phyloP scores from a whole-genome alignment of 23 tunicate species.

The Botrylloides violaceus region DNA sequence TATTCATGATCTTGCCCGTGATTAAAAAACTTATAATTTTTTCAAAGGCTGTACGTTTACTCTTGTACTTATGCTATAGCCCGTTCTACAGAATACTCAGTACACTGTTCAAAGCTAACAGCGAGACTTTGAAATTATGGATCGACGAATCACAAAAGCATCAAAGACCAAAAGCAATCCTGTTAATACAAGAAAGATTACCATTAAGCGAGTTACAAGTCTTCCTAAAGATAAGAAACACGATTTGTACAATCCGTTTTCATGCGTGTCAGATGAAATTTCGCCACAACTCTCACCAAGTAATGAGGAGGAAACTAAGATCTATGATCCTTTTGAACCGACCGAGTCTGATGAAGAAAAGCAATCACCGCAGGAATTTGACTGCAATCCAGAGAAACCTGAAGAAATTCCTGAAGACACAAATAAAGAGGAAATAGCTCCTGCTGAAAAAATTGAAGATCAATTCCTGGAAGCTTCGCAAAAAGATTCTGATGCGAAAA shows the following conservation, averaged over 20 bases:
- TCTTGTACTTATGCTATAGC: too few species aligned
- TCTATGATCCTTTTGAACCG: conserved; percentile 89
- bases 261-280: conserved; percentile 33
- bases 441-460: too few species aligned
- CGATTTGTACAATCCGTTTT: conserved; percentile 42
- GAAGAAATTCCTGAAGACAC: background rate
- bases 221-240: conserved; percentile 23
- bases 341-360: conserved; percentile 71
- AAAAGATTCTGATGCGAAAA: too few species aligned
- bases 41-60: too few species aligned
- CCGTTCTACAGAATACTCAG: too few species aligned
- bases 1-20: too few species aligned
- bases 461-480: too few species aligned
- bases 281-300: background rate
- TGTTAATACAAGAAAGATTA: conserved; percentile 20
- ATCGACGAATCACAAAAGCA: background rate
- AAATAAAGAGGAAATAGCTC: too few species aligned
- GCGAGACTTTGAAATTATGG: too few species aligned
- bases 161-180: background rate
- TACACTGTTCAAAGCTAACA: too few species aligned
- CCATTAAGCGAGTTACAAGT: conserved; percentile 45
- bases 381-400: background rate
- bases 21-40: too few species aligned
- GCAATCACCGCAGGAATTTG: background rate
- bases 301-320: conserved; percentile 5